These are phyloP conservation scores for Aelia acuminata DNA, from an alignment of 2,888 invertebrate species.

Conservation along the genomic window DNA sequence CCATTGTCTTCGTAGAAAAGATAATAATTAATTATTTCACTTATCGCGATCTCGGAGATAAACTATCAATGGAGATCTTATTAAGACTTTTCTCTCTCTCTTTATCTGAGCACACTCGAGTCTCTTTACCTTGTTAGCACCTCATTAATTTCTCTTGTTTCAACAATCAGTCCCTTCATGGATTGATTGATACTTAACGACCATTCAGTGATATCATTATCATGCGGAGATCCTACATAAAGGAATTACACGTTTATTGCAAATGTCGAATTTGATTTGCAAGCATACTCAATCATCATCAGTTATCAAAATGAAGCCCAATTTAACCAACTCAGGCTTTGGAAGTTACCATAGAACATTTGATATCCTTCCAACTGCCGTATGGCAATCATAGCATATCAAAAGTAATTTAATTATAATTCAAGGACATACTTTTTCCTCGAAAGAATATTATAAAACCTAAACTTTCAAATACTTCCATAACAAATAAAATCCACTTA, in stretches of 20 bases:
- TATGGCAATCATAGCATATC: too few species aligned
- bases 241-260: background rate
- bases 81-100: conserved; percentile 53
- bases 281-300: too few species aligned
- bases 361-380: too few species aligned
- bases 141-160: conserved; percentile 46
- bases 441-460: too few species aligned
- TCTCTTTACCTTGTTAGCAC: conserved; percentile 35
- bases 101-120: conserved; percentile 32
- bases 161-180: conserved; percentile 4
- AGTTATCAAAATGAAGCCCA: too few species aligned
- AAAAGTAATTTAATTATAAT: too few species aligned
- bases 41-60: conserved; percentile 47
- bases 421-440: too few species aligned
- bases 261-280: too few species aligned
- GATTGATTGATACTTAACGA: conserved; percentile 28
- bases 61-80: conserved; percentile 49
- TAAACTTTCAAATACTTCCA: too few species aligned
- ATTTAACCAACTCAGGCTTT: too few species aligned
- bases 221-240: background rate
- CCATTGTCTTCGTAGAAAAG: conserved; percentile 40
- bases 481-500: too few species aligned
- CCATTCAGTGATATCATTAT: conserved; percentile 34
- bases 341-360: too few species aligned
- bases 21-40: conserved; percentile 57